Base-by-base conservation (phyloP, 2,888 invertebrate species). In the Gymnocheta viridis region DNA sequence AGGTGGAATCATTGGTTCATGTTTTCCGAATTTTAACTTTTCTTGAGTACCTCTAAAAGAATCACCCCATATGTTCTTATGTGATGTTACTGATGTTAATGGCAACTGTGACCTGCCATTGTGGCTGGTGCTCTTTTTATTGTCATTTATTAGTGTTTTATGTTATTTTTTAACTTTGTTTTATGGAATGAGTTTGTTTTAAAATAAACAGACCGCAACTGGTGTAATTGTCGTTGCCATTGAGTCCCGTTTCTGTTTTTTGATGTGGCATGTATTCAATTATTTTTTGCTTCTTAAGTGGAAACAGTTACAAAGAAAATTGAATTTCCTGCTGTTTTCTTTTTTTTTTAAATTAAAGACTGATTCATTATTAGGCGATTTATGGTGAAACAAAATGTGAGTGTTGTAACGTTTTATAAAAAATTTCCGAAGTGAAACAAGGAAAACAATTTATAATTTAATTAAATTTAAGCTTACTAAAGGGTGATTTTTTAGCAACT, bases 161-260 rank as follows among this genome's bases (percentile, higher is more conserved):
- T 73, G 64, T 19, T 49, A n/a, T 58, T 66, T 51, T 14, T 51
- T 47, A 58, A 35, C 44, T 35, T 35, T 22, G 12, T 58, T 60
- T 76, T 69, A 29, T 70, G 17, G 54, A 51, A 54, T 70, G 22
- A 41, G 62, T 72, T 64, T 64, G 22, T 80, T 49, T 35, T 54
- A 19, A 74, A 82, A 76, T 76, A 83, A 83, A 74, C 79, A 83
- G 82, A 83, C 74, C 82, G 70, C 49, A 83, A 69, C 82, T 74
- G 69, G 62, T 79, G 64, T 76, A 83, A 79, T 79, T 79, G 74
- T 78, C 51, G 58, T 76, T 79, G 79, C 35, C 74, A 70, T 76
- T 69, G 38, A 67, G 66, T 74, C 27, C 72, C 70, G 29, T 64
- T 70, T 49, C 10, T 77, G 56, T 82, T 77, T 49, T 35, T 49